Base-by-base conservation (phyloP, 2,888 invertebrate species). In the Mactromeris polynyma region DNA sequence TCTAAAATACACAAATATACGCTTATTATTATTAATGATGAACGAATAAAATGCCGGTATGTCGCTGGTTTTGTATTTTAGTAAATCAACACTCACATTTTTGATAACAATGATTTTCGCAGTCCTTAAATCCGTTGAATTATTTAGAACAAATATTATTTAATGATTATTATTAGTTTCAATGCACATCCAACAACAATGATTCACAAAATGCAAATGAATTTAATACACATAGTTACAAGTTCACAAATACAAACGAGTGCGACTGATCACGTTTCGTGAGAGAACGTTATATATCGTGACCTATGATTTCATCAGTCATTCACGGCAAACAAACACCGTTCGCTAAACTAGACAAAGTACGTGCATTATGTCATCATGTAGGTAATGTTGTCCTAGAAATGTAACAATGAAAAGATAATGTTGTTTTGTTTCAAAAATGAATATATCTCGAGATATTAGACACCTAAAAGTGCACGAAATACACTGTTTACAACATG, bases 271-370 rank as follows among this genome's bases (percentile, higher is more conserved):
- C 54, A 33, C 33, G 46, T 81, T n/a, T 33, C 21, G 9, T 81
- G 21, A 58, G 54, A 38, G 26, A 82, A 82, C 82, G 82, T 73
- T 77, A 69, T 73, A 83, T 33, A 83, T 42, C 46, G 31, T 77
- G 46, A 73, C 83, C 83, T 21, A 17, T 38, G 51, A 54, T 40
- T 54, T 58, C 73, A 40, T 33, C 84, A 54, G 77, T 54, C 58
- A 26, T 7, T n/a, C 3, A n/a, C 26, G 58, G 26, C 26, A 64
- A 64, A 64, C n/a, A 9, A 21, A 64, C 26, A 26, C 58, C 58
- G n/a, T 51, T 17, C 42, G 19, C 51, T 17, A 17, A 51, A 19
- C 2, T 17, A 19, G 51, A 26, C n/a, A 26, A 64, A 26, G 58
- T 26, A 26, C 58, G 26, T 26, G 0, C 26, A 64, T 64, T n/a